phyloP scores from a whole-genome alignment of 2,113 vertebrate species.

The Craseonycteris thonglongyai region DNA sequence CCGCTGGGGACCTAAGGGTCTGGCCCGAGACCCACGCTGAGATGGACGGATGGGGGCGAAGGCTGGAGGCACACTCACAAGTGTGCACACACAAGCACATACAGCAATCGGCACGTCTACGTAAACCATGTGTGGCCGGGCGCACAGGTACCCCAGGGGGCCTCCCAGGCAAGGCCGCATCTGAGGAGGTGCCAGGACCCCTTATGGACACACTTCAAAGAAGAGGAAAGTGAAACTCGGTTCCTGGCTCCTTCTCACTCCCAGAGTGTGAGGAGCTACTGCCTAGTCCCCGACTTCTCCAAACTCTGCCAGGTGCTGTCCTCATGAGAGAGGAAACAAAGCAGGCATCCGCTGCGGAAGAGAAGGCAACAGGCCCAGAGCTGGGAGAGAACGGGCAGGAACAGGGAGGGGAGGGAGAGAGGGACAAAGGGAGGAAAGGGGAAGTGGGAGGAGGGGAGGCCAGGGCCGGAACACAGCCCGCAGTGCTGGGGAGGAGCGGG shows the following conservation, averaged over 20 bases:
- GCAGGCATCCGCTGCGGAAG: background rate
- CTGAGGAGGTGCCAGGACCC: background rate
- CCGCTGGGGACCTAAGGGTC: background rate
- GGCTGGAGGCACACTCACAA: background rate
- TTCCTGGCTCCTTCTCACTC: background rate
- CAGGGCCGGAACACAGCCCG: background rate
- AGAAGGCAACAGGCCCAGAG: background rate
- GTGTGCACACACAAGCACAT: background rate
- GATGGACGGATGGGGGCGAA: background rate
- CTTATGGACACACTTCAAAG: background rate
- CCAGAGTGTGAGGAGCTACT: background rate
- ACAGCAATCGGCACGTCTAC: background rate
- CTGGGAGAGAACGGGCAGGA: background rate
- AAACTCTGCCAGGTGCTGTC: background rate
- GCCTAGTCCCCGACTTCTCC: background rate
- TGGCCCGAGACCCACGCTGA: background rate
- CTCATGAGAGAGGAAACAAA: slow-evolving; percentile 17
- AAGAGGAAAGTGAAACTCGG: background rate
- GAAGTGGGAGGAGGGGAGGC: background rate
- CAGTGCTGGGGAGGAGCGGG: background rate
- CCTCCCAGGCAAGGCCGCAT: background rate
- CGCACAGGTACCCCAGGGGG: background rate
- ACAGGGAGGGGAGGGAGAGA: background rate
- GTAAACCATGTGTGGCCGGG: background rate
- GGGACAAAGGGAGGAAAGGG: background rate